Evolutionary conservation across 2,888 invertebrate genomes (phyloP).

Genomic region (Sicus ferrugineus): DNA sequence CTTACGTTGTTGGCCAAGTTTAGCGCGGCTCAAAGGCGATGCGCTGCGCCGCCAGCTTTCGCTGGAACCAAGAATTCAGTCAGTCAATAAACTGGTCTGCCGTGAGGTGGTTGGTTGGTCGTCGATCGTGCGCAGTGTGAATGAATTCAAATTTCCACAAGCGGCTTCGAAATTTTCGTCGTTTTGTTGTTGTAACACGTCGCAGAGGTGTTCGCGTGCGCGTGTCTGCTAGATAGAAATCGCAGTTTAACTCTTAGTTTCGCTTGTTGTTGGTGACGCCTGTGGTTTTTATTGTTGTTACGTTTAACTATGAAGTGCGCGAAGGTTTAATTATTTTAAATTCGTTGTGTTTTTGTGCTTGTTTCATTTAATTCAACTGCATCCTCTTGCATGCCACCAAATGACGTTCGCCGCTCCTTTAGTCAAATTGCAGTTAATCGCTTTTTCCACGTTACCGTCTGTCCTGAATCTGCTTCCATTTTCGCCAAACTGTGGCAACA

Average conservation of each 20-base stretch:
- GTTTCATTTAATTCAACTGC: neutral
- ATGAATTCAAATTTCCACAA: neutral
- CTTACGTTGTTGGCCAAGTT: slow-evolving; percentile 1
- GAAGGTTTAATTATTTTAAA: neutral
- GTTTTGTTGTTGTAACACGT: neutral
- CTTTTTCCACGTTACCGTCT: neutral
- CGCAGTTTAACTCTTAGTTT: slow-evolving; percentile 14
- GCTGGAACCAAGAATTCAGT: slow-evolving; percentile 17
- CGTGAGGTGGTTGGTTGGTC: slow-evolving; percentile 11
- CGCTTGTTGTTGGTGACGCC: neutral
- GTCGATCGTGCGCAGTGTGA: neutral
- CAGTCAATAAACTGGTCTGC: slow-evolving; percentile 20
- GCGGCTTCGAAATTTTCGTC: neutral
- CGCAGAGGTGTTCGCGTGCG: neutral
- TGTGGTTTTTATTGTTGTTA: neutral
- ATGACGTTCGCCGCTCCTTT: neutral
- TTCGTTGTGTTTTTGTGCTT: neutral
- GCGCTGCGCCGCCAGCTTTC: slow-evolving; percentile 10
- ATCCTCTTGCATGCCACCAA: neutral
- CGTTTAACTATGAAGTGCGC: neutral
- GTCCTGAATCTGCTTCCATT: no score
- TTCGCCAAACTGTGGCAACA: neutral
- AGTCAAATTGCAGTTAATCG: neutral
- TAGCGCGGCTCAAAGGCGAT: slow-evolving; percentile 1
- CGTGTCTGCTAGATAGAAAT: slow-evolving; percentile 22